Base-by-base conservation (phyloP, 2,888 invertebrate species). In the Microplitis manilae region DNA sequence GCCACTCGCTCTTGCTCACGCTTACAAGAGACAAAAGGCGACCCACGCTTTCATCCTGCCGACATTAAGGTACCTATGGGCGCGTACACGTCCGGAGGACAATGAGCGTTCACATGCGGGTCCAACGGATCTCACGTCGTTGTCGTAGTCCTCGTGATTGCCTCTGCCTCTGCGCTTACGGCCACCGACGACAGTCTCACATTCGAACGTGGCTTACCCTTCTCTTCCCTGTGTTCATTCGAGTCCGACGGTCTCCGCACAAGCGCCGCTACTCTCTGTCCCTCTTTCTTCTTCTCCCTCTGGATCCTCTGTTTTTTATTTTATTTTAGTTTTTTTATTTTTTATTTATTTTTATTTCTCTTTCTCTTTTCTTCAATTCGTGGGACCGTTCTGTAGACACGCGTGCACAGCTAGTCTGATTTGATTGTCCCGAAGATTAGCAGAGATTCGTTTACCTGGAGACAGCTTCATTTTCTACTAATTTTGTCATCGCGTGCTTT, bases 101-200 rank as follows among this genome's bases (percentile, higher is more conserved):
- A 88, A 89, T 89, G 86, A 87, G 87, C 64, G 87, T 88, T 86
- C 87, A 85, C 86, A 90, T 89, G 89, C 88, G 90, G 89, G 89
- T 88, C 88, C 89, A 89, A 90, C 87, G 87, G 89, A 88, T 89
- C 89, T 88, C 87, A 87, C 87, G 86, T 87, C 86, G 86, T 81
- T 75, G 68, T 78, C 71, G 76, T 75, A 70, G 68, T 67, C 64
- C 64, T 68, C 65, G 40, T 65, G 15, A 76, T 67, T 72, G 72
- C 75, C 71, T 68, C 76, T 75, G 79, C 80, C 76, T 77, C 80
- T 79, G 79, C 79, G 78, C 78, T 82, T 82, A 80, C 78, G 77
- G 72, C 50, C 68, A 77, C 78, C 61, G 41, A 72, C 68, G 73
- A 73, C 73, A 61, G 9, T 41, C 39, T 74, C 59, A 61, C 67